Conservation (phyloP, 2,888 invertebrate species). For the Pyrocoelia pectoralis region DNA sequence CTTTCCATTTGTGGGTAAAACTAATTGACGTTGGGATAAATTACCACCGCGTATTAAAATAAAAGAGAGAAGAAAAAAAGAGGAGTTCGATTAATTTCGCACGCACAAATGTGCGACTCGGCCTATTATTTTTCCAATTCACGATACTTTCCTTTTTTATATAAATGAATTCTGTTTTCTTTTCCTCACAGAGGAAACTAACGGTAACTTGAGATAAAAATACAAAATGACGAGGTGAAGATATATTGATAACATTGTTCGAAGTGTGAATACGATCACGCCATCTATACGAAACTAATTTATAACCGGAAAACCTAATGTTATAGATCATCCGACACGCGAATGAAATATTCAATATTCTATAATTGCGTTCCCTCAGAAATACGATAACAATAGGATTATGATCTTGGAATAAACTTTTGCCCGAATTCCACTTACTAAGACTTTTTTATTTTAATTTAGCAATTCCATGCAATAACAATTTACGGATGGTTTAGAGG, state of each 20-base stretch:
- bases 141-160: slow-evolving; percentile 24
- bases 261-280: slow-evolving; percentile 23
- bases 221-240: slow-evolving; percentile 17
- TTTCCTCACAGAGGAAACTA: slow-evolving; percentile 15
- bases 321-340: too few species aligned
- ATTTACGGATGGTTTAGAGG: too few species aligned
- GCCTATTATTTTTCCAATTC: slow-evolving; percentile 35
- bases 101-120: slow-evolving; percentile 41
- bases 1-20: slow-evolving; percentile 43
- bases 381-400: too few species aligned
- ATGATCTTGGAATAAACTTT: too few species aligned
- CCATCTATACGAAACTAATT: slow-evolving; percentile 26
- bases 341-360: too few species aligned
- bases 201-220: slow-evolving; percentile 15
- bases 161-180: slow-evolving; percentile 32
- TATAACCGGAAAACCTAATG: slow-evolving; percentile 10
- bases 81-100: slow-evolving; percentile 33
- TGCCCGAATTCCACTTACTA: too few species aligned
- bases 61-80: slow-evolving; percentile 38
- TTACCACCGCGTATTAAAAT: slow-evolving; percentile 37
- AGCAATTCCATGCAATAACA: too few species aligned
- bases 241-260: slow-evolving; percentile 28
- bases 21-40: slow-evolving; percentile 45
- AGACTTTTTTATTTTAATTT: too few species aligned
- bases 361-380: too few species aligned